Evolutionary conservation across 2,797 vertebrate species (phyloP).

Genomic region (Sebastes iracundus): DNA sequence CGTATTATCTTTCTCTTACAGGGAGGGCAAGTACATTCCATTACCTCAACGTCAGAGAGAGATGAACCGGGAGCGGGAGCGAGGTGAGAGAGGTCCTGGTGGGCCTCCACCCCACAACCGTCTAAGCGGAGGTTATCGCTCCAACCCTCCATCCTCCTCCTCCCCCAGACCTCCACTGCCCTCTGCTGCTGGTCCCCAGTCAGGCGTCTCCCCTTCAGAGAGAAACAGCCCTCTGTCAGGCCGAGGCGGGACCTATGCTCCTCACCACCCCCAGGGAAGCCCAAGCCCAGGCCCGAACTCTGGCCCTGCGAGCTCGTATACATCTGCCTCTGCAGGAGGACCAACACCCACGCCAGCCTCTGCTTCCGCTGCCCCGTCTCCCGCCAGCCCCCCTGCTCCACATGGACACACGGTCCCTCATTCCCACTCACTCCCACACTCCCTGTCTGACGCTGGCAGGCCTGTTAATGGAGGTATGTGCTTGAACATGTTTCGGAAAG

Average conservation of each 20-base stretch:
- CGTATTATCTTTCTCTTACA: constrained; percentile 49
- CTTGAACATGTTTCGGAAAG: not conserved
- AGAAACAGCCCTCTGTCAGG: constrained; percentile 76
- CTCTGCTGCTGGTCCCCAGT: constrained; percentile 64
- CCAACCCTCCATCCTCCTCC: constrained; percentile 70
- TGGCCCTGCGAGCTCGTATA: constrained; percentile 57
- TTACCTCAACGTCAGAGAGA: constrained; percentile 92
- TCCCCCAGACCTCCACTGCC: constrained; percentile 73
- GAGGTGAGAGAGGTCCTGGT: constrained; percentile 67
- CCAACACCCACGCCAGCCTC: constrained; percentile 45
- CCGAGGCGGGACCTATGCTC: constrained; percentile 56
- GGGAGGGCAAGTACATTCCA: constrained; percentile 92
- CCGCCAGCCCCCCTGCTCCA: constrained; percentile 69
- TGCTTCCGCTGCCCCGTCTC: constrained; percentile 59
- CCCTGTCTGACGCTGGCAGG: constrained; percentile 68
- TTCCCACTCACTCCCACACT: constrained; percentile 78
- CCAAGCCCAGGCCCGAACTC: constrained; percentile 69
- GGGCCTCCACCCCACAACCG: constrained; percentile 71
- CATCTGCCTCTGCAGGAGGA: constrained; percentile 66
- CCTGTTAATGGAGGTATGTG: constrained; percentile 77
- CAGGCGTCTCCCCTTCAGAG: constrained; percentile 70
- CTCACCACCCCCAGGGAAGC: constrained; percentile 74
- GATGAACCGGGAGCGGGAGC: constrained; percentile 76
- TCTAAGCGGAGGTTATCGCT: constrained; percentile 71
- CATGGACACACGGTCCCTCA: constrained; percentile 75